A percentile compares a stretch with the other conserved stretches of the same genome.
Evolutionary conservation across 2,797 vertebrate genomes (phyloP).

Genomic region (Spheniscus humboldti): DNA sequence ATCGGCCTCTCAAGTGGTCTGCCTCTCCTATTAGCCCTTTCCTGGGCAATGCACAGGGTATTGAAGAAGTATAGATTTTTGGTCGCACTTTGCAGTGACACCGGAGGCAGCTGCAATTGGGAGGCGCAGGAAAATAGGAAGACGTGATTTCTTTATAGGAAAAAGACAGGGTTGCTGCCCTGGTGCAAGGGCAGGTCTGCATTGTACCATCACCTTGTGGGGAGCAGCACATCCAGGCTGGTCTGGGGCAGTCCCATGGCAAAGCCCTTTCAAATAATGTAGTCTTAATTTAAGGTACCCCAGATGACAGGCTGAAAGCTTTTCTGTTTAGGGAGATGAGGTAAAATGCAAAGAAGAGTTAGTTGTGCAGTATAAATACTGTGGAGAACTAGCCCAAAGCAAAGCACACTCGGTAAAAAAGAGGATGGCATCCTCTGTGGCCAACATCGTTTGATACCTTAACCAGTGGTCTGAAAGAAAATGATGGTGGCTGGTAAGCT

Average conservation of each 20-base stretch:
- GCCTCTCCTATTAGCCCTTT: slow-evolving; percentile 40
- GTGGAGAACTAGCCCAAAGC: background rate
- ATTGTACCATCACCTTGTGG: no score
- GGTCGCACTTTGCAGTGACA: background rate
- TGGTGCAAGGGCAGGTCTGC: background rate
- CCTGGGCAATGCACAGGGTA: background rate
- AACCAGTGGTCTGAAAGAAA: background rate
- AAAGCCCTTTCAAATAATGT: background rate
- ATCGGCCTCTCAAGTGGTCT: slow-evolving; percentile 43
- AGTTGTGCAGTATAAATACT: background rate
- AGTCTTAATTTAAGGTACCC: background rate
- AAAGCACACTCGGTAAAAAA: background rate
- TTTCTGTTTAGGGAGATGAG: background rate
- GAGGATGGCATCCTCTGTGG: background rate
- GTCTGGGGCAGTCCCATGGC: background rate
- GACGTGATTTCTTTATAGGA: background rate
- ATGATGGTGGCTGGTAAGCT: background rate
- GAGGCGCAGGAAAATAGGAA: background rate
- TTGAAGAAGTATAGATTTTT: slow-evolving; percentile 46
- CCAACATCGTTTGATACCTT: background rate
- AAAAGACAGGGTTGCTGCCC: background rate
- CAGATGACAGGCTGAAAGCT: background rate
- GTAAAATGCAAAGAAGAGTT: background rate
- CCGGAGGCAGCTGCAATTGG: background rate
- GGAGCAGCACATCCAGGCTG: fast-evolving